A percentile compares a stretch with the other conserved stretches of the same genome.
These are phyloP conservation scores for Cataglyphis hispanica DNA, from an alignment of 1,140 invertebrate genomes.

Conservation along the genomic window DNA sequence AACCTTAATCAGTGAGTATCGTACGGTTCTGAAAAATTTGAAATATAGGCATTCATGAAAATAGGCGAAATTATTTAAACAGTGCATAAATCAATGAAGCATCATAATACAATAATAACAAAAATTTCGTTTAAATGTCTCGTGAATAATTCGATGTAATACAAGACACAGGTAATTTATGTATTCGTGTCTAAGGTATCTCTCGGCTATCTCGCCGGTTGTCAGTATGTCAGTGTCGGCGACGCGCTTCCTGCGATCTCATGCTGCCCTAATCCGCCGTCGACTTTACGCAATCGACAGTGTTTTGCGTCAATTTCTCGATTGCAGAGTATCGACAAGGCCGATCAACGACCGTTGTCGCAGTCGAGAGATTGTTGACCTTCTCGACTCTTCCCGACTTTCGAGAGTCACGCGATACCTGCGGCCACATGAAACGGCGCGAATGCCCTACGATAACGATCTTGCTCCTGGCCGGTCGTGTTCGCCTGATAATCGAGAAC, in stretches of 20 bases:
- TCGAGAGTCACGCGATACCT: conserved; percentile 41
- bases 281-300: conserved; percentile 85
- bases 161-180: background rate
- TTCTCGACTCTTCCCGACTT: conserved; percentile 31
- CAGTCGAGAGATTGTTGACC: conserved; percentile 72
- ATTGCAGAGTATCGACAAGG: conserved; percentile 70
- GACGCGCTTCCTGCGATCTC: conserved; percentile 47
- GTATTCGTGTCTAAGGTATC: background rate
- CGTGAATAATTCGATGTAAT: background rate
- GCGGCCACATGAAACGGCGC: conserved; percentile 28
- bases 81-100: background rate
- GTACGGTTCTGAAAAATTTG: background rate
- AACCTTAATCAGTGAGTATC: conserved; percentile 94
- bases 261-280: conserved; percentile 78
- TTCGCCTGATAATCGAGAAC: conserved; percentile 78
- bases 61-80: background rate
- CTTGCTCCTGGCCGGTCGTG: conserved; percentile 62
- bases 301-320: conserved; percentile 79
- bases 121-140: background rate
- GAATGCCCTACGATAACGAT: background rate
- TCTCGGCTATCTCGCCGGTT: no score
- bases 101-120: background rate
- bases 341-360: conserved; percentile 61
- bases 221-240: background rate
- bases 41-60: background rate